These are phyloP conservation scores for Channa maculata DNA, from an alignment of 2,113 vertebrate genomes.

Conservation along the genomic window DNA sequence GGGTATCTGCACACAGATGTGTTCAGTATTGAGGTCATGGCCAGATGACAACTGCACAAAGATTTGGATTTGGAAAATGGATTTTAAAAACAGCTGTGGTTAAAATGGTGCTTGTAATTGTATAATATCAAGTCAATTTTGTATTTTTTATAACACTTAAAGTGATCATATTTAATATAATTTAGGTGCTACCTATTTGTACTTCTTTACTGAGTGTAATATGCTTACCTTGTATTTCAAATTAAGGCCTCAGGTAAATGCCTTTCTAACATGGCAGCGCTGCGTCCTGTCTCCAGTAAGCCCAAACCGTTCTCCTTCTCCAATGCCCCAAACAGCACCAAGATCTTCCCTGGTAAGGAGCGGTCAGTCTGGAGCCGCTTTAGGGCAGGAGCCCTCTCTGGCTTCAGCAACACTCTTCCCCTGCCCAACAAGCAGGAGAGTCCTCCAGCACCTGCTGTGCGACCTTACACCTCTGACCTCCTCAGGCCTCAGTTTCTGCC, in stretches of 20 bases:
- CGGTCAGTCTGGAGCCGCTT: slow-evolving; percentile 44
- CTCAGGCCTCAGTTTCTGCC: slow-evolving; percentile 91
- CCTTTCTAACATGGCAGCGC: slow-evolving; percentile 81
- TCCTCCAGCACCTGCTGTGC: slow-evolving; percentile 90
- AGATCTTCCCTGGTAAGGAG: slow-evolving; percentile 84
- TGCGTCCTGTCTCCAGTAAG: slow-evolving; percentile 90
- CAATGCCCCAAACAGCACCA: slow-evolving; percentile 73
- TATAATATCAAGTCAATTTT: no score
- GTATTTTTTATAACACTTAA: no score
- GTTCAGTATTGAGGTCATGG: no score
- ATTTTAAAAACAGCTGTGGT: no score
- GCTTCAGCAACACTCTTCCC: slow-evolving; percentile 81
- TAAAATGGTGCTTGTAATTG: no score
- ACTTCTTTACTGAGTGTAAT: no score
- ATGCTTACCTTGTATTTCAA: no score
- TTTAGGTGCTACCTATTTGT: no score
- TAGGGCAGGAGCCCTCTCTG: slow-evolving; percentile 61
- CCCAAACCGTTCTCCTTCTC: slow-evolving; percentile 86
- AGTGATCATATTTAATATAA: no score
- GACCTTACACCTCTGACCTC: slow-evolving; percentile 89
- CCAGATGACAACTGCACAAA: no score
- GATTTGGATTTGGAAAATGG: no score
- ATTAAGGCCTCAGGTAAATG: slow-evolving; percentile 85
- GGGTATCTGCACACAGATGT: no score
- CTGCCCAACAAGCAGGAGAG: slow-evolving; percentile 86